These are phyloP conservation scores for Galeopsomyia nigrocyanea DNA, from an alignment of 2,888 invertebrate genomes.

Conservation along the genomic window DNA sequence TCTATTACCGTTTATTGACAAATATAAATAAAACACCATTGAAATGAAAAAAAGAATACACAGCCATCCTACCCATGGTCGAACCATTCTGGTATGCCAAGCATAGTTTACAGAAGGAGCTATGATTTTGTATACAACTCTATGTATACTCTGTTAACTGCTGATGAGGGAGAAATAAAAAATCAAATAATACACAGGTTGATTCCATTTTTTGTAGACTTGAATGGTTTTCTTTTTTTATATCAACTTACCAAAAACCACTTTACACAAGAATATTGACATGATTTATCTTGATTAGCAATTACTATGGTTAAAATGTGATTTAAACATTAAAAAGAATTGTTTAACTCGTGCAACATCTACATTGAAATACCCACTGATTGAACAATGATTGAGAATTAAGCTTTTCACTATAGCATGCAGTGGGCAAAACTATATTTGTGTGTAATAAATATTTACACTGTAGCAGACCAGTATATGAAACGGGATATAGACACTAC, in stretches of 20 bases:
- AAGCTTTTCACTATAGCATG: no score
- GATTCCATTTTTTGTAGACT: background rate
- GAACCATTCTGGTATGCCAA: slow-evolving; percentile 60
- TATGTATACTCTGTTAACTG: background rate
- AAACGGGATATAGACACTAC: no score
- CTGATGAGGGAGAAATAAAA: slow-evolving; percentile 10
- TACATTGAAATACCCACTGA: no score
- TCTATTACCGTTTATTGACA: slow-evolving; percentile 61
- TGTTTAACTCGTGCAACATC: no score
- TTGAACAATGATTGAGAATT: no score
- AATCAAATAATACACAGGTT: slow-evolving; percentile 3
- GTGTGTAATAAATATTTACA: no score
- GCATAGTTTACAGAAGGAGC: slow-evolving; percentile 59
- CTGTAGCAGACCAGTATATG: no score
- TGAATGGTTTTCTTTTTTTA: background rate
- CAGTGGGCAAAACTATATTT: no score
- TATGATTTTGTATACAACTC: slow-evolving; percentile 44
- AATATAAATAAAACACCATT: slow-evolving; percentile 58
- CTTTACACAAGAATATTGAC: slow-evolving; percentile 14
- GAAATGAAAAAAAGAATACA: slow-evolving; percentile 56
- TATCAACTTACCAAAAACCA: background rate
- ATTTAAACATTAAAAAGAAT: no score
- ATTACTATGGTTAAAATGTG: background rate
- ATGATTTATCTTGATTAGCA: slow-evolving; percentile 10
- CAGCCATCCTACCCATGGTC: slow-evolving; percentile 64